Base-by-base conservation (phyloP, 1,140 invertebrate genomes). In the Diploscapter pachys region DNA sequence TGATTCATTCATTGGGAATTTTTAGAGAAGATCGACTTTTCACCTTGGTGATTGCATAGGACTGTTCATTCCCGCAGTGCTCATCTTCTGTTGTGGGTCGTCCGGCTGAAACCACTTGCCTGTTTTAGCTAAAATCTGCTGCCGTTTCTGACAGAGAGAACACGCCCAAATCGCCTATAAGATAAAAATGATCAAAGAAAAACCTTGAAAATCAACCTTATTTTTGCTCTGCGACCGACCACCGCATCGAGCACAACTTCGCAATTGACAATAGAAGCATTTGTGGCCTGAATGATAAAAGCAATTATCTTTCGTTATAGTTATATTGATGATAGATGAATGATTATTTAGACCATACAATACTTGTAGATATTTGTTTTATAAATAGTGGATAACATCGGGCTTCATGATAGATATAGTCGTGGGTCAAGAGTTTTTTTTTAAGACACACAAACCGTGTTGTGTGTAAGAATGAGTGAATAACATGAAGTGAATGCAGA, bases 141-240 rank as follows among this genome's bases (percentile, higher is more conserved):
- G 96, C 88, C 98, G 98, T 88, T 98, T 98, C 64, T 95, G 92
- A 86, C 96, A 99, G 75, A 98, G 89, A 80, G 98, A 96, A 87
- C 96, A 98, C 75, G 97, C 93, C 96, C 96, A 99, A 86, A 98
- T 95, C 78, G 94, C 92, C 95, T 97, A 89, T 62, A 76, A 77
- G 63, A 55, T 57, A 31, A 31, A 56, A 63, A 48, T 6, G 69
- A 79, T 8, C 51, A 8, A 55, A 4, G 11, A 48, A 72, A 52
- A 73, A 52, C 6, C 11, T 31, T 48, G 53, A 59, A n/a, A 69
- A 8, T 59, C 54, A 50, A 84, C 83, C 75, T 85, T 85, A 56
- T 81, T 82, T 73, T 85, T 85, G 70, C 72, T 75, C 52, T 88
- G 87, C 80, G 83, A 93, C 89, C 97, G 95, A 73, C 96, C 95